These are phyloP conservation scores for Galeopterus variegatus DNA, from an alignment of 2,113 vertebrate genomes.

Conservation along the genomic window DNA sequence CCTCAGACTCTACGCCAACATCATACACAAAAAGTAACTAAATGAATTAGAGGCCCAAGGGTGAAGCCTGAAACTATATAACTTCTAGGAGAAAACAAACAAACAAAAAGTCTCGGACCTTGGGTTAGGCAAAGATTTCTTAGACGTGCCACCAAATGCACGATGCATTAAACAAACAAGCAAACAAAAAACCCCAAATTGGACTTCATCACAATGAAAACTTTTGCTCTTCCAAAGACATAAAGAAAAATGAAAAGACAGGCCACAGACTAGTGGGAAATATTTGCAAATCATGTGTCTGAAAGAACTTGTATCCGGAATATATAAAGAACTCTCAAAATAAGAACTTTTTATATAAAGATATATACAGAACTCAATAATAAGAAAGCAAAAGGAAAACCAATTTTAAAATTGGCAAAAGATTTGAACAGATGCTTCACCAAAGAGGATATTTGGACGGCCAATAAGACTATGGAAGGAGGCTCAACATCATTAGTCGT, in stretches of 20 bases:
- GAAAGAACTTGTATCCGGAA: not conserved
- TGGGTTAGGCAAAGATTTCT: not conserved
- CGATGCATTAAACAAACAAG: not conserved
- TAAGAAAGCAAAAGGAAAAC: not conserved
- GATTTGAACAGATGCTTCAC: not conserved
- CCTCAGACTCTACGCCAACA: not conserved
- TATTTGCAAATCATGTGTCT: not conserved
- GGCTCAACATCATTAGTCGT: not conserved
- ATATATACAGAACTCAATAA: not conserved
- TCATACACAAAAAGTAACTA: not conserved
- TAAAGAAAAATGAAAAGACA: not conserved
- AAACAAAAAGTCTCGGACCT: not conserved
- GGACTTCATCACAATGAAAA: not conserved
- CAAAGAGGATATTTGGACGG: not conserved
- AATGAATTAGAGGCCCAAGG: not conserved
- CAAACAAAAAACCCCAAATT: not conserved
- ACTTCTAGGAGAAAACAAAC: not conserved
- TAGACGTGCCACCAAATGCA: not conserved
- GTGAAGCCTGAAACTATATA: not conserved
- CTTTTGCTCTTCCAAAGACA: not conserved
- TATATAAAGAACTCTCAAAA: not conserved
- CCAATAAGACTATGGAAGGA: not conserved
- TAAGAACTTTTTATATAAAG: not conserved
- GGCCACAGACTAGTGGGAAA: not conserved
- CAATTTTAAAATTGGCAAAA: not conserved